These are phyloP conservation scores for Lasius fuliginosus DNA, from an alignment of 2,888 invertebrate species.

Conservation along the genomic window DNA sequence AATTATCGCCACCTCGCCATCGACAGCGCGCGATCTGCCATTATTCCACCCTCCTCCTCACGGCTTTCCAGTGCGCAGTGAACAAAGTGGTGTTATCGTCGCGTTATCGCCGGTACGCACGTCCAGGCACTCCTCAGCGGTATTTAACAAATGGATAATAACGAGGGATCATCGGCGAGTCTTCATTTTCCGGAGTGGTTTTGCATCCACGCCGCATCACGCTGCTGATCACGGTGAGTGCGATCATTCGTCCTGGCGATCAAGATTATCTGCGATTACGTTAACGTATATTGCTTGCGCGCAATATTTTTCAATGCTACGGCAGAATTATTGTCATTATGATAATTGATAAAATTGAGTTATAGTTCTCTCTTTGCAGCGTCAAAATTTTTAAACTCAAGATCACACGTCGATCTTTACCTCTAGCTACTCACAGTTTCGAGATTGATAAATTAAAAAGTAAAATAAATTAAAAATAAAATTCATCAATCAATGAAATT, in stretches of 20 bases:
- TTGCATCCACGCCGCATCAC: constrained; percentile 51
- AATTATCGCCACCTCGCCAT: constrained; percentile 25
- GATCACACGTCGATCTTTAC: neutral
- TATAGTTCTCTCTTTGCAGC: neutral
- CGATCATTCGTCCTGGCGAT: neutral
- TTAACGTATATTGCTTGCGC: neutral
- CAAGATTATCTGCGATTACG: constrained; percentile 5
- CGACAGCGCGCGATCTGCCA: constrained; percentile 21
- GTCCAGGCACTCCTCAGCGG: constrained; percentile 59
- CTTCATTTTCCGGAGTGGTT: constrained; percentile 56
- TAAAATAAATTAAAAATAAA: too few species aligned
- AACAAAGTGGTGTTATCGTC: constrained; percentile 75
- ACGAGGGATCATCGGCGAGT: constrained; percentile 45
- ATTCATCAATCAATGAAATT: neutral
- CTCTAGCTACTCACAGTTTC: neutral
- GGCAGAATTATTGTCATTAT: neutral
- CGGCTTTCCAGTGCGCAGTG: constrained; percentile 73
- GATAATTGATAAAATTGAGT: neutral
- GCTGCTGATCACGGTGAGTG: constrained; percentile 69
- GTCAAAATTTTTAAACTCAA: neutral
- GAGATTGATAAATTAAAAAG: neutral
- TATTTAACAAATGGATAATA: constrained; percentile 73
- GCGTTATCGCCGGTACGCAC: constrained; percentile 70
- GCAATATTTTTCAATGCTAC: neutral
- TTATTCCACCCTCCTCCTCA: constrained; percentile 51